phyloP scores from a whole-genome alignment of 2,797 vertebrate species.

The Xerus rutilus region DNA sequence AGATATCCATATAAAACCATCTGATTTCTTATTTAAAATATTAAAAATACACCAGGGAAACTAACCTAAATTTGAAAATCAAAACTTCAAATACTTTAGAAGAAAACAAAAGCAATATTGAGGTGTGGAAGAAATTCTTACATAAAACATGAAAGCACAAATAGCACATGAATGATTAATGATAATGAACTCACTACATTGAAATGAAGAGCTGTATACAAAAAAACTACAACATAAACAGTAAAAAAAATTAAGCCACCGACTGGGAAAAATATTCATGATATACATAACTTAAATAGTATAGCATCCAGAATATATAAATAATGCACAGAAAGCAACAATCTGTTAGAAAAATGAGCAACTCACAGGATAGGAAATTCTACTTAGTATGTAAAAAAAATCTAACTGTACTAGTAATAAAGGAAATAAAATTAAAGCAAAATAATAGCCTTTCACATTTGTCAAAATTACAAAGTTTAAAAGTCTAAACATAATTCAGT shows the following conservation, averaged over 20 bases:
- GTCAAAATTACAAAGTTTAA: not conserved
- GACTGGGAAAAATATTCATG: not conserved
- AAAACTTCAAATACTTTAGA: not conserved
- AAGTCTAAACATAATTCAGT: not conserved
- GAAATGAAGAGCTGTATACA: not conserved
- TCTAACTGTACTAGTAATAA: constrained; percentile 23
- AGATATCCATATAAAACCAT: not conserved
- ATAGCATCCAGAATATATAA: not conserved
- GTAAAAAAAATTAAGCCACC: not conserved
- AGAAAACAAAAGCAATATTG: not conserved
- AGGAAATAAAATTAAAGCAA: constrained; percentile 22
- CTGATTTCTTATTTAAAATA: not conserved
- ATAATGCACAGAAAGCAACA: not conserved
- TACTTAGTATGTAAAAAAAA: not conserved
- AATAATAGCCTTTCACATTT: not conserved
- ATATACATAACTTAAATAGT: not conserved
- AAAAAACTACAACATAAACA: not conserved
- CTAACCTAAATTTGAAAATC: not conserved
- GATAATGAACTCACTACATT: not conserved
- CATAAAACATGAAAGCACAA: constrained; percentile 25
- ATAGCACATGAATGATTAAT: not conserved
- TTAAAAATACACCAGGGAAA: not conserved
- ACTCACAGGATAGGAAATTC: not conserved
- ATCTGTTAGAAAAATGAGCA: not conserved
- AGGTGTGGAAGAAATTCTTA: not conserved